These are phyloP conservation scores for Trichonephila inaurata DNA, from an alignment of 1,140 invertebrate genomes.

Conservation along the genomic window DNA sequence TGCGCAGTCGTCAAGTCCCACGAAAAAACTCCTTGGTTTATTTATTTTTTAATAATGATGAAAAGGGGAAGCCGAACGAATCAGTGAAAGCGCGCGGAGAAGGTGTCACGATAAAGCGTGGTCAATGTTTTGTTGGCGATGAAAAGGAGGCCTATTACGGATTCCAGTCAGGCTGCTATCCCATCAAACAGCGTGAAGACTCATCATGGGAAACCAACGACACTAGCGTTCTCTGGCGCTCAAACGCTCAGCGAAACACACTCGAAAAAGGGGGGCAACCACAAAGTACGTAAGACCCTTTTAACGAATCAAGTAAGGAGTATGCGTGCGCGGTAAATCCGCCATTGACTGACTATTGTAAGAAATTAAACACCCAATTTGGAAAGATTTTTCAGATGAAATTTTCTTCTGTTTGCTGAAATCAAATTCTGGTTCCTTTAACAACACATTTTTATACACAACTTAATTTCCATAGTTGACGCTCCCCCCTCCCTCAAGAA, in stretches of 20 bases:
- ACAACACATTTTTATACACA: background rate
- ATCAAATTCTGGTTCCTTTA: background rate
- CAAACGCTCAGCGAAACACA: background rate
- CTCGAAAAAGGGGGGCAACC: background rate
- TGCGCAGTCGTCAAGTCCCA: conserved; percentile 39
- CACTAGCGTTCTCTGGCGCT: conserved; percentile 45
- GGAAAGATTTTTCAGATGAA: background rate
- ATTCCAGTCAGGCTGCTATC: conserved; percentile 55
- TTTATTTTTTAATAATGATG: conserved; percentile 34
- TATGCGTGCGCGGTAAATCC: no score
- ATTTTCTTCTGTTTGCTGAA: background rate
- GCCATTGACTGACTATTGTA: background rate
- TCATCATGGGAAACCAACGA: conserved; percentile 63
- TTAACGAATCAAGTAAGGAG: no score
- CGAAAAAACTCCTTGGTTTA: background rate
- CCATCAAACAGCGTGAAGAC: conserved; percentile 63
- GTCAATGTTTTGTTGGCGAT: conserved; percentile 68
- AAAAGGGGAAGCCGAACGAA: conserved; percentile 18
- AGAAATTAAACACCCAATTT: background rate
- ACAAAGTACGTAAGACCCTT: no score
- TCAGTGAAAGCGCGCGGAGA: conserved; percentile 42
- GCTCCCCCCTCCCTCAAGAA: no score
- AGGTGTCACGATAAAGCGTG: conserved; percentile 71
- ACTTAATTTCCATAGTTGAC: no score
- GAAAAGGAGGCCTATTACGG: conserved; percentile 58